Percentiles rank a stretch among this genome's conserved stretches.
Evolutionary conservation across 2,797 vertebrate genomes (phyloP).

Genomic region (Pseudochirops cupreus): DNA sequence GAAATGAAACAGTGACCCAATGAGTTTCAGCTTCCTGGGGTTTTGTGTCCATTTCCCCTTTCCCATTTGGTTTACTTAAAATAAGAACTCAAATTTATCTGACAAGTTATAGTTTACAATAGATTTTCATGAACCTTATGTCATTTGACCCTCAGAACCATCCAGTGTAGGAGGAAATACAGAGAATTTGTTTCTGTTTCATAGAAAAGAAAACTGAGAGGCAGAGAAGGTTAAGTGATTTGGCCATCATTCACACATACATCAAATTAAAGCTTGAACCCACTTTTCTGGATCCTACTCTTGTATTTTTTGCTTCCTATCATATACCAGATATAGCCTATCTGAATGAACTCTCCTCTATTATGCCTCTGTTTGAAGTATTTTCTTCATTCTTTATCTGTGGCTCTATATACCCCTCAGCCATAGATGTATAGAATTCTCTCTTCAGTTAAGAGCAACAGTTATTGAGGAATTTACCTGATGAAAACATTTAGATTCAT

Average conservation of each 20-base stretch:
- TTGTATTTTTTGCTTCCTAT: slow-evolving; percentile 13
- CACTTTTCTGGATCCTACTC: neutral
- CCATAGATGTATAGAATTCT: neutral
- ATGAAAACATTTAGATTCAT: neutral
- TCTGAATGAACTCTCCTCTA: slow-evolving; percentile 19
- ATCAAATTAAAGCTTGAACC: slow-evolving; percentile 38
- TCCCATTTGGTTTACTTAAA: slow-evolving; percentile 12
- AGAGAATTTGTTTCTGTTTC: neutral
- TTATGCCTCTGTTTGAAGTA: slow-evolving; percentile 36
- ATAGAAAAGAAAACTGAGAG: slow-evolving; percentile 46
- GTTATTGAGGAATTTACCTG: neutral
- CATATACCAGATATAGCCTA: neutral
- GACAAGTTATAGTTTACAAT: neutral
- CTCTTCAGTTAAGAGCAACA: neutral
- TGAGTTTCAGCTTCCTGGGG: slow-evolving; percentile 12
- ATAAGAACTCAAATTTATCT: neutral
- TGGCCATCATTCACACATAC: slow-evolving; percentile 48
- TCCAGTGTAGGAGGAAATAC: neutral
- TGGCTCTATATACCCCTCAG: neutral
- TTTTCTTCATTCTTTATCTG: slow-evolving; percentile 12
- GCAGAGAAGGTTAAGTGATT: slow-evolving; percentile 9
- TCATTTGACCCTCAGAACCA: neutral
- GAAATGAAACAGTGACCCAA: slow-evolving; percentile 2
- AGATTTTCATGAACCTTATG: neutral
- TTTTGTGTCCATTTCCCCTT: slow-evolving; percentile 23